phyloP scores from a whole-genome alignment of 1,140 invertebrate species.

The Eurosta solidaginis region DNA sequence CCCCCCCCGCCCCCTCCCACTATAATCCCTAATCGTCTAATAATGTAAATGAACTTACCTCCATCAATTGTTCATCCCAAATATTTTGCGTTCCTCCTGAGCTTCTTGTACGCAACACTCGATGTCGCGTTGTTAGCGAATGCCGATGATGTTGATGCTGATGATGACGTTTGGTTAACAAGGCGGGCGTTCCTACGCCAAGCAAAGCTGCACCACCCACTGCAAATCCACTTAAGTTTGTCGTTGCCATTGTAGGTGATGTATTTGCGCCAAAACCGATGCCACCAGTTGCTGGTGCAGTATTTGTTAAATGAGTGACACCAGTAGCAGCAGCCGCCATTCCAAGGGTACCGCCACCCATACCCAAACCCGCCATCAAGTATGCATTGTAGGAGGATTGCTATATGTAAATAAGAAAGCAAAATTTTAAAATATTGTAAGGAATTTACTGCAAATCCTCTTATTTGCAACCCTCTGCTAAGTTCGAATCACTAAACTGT shows the following conservation, averaged over 20 bases:
- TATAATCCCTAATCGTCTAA: no score
- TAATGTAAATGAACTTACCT: conserved; percentile 57
- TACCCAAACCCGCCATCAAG: conserved; percentile 51
- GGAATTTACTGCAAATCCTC: no score
- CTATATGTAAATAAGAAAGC: conserved; percentile 35
- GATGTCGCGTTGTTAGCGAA: conserved; percentile 54
- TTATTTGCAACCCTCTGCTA: no score
- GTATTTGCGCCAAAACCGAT: neutral
- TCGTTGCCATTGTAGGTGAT: neutral
- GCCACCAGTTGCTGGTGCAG: conserved; percentile 34
- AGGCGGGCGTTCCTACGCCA: conserved; percentile 39
- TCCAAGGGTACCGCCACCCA: conserved; percentile 48
- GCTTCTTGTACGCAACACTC: conserved; percentile 54
- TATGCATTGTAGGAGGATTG: conserved; percentile 55
- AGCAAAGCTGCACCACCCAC: conserved; percentile 41
- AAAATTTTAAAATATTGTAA: no score
- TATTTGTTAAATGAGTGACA: neutral
- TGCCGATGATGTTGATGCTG: conserved; percentile 53
- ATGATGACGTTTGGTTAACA: conserved; percentile 44
- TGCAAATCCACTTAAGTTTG: conserved; percentile 38
- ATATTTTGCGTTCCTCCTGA: conserved; percentile 56
- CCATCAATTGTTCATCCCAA: conserved; percentile 62
- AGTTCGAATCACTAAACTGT: no score
- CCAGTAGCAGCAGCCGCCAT: conserved; percentile 33
- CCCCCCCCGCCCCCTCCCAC: no score